Conservation (phyloP, 2,797 vertebrate species). For the Sebastes nivosus region DNA sequence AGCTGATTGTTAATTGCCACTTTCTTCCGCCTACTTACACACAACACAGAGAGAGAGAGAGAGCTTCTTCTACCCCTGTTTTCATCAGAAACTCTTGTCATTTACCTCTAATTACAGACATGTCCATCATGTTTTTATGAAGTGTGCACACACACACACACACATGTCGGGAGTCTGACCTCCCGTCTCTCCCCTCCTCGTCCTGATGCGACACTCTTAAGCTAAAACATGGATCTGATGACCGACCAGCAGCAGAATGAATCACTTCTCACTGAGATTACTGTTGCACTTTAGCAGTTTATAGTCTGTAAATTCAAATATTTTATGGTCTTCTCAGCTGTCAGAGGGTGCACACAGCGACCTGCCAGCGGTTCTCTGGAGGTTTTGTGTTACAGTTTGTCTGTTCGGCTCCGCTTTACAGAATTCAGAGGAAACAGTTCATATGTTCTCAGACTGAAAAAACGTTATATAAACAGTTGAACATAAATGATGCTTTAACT, state of each 20-base stretch:
- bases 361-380: not conserved
- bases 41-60: constrained; percentile 35
- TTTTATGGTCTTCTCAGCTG: not conserved
- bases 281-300: not conserved
- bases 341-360: not conserved
- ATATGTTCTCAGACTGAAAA: not conserved
- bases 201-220: not conserved
- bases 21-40: constrained; percentile 69
- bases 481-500: not conserved
- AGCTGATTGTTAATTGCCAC: constrained; percentile 81
- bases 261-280: not conserved
- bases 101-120: constrained; percentile 30
- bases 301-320: not conserved
- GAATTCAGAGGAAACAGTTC: not conserved
- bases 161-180: not conserved
- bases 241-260: not conserved
- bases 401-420: not conserved
- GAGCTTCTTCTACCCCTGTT: not conserved
- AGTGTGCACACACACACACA: not conserved
- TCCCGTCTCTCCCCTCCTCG: not conserved
- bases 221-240: not conserved
- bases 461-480: not conserved
- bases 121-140: not conserved
- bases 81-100: constrained; percentile 19
- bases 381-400: not conserved